phyloP scores from a whole-genome alignment of 2,113 vertebrate species.

The Megatriorchis doriae region DNA sequence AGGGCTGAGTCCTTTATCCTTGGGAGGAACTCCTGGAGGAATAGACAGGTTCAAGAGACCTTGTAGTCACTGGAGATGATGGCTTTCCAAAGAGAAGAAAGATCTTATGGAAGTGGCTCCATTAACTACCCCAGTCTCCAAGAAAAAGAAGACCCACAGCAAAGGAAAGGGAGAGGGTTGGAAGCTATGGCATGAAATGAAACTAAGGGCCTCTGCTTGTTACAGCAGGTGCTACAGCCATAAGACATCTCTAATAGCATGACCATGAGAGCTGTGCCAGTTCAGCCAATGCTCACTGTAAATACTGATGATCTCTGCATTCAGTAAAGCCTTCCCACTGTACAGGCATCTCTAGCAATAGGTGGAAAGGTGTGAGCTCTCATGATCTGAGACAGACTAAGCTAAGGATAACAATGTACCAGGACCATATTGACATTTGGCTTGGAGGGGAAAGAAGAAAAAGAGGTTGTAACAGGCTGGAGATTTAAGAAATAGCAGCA shows the following conservation, averaged over 20 bases:
- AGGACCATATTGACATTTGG: accelerated
- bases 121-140: not conserved
- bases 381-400: not conserved
- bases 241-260: not conserved
- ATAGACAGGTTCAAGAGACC: not conserved
- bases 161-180: not conserved
- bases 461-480: not conserved
- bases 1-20: not conserved
- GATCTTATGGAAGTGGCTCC: not conserved
- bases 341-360: not conserved
- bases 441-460: not conserved
- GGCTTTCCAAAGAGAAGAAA: not conserved
- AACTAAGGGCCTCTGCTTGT: not conserved
- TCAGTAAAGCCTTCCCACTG: not conserved
- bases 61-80: not conserved
- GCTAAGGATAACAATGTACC: not conserved
- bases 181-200: not conserved
- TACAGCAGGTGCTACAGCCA: not conserved
- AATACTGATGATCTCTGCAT: not conserved
- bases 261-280: not conserved
- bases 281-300: not conserved
- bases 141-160: not conserved
- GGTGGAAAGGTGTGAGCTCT: not conserved
- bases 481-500: not conserved
- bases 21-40: not conserved